phyloP scores from a whole-genome alignment of 1,140 invertebrate genomes.

The Drosophila bocki region DNA sequence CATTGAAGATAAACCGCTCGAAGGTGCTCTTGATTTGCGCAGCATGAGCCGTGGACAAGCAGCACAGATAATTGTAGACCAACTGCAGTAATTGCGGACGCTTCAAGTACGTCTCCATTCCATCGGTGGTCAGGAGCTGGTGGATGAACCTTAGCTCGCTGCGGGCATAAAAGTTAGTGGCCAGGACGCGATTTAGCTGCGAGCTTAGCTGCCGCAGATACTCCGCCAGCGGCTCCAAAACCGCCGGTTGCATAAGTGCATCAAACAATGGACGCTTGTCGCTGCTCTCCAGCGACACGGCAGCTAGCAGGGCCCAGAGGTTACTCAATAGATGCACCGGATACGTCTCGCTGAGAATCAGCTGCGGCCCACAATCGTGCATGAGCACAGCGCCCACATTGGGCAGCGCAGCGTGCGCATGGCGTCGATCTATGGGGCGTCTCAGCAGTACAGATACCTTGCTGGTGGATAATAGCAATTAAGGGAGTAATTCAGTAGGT shows the following conservation, averaged over 20 bases:
- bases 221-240: slow-evolving; percentile 62
- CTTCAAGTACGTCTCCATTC: slow-evolving; percentile 61
- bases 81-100: slow-evolving; percentile 65
- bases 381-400: slow-evolving; percentile 78
- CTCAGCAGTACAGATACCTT: slow-evolving; percentile 70
- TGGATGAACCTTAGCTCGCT: slow-evolving; percentile 73
- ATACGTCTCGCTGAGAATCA: slow-evolving; percentile 77
- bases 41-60: slow-evolving; percentile 65
- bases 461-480: slow-evolving; percentile 57
- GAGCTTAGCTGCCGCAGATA: slow-evolving; percentile 56
- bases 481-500: slow-evolving; percentile 21
- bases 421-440: slow-evolving; percentile 62
- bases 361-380: slow-evolving; percentile 68
- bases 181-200: slow-evolving; percentile 60
- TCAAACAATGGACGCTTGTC: slow-evolving; percentile 44
- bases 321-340: slow-evolving; percentile 70
- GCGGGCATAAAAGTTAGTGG: slow-evolving; percentile 78
- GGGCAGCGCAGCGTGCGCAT: slow-evolving; percentile 68
- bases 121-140: slow-evolving; percentile 67
- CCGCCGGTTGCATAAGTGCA: slow-evolving; percentile 54
- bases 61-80: slow-evolving; percentile 74
- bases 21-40: slow-evolving; percentile 75
- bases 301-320: slow-evolving; percentile 61
- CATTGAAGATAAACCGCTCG: slow-evolving; percentile 72
- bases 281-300: slow-evolving; percentile 37